Conservation (phyloP, 2,113 vertebrate genomes). For the Pelecanoides urinatrix region DNA sequence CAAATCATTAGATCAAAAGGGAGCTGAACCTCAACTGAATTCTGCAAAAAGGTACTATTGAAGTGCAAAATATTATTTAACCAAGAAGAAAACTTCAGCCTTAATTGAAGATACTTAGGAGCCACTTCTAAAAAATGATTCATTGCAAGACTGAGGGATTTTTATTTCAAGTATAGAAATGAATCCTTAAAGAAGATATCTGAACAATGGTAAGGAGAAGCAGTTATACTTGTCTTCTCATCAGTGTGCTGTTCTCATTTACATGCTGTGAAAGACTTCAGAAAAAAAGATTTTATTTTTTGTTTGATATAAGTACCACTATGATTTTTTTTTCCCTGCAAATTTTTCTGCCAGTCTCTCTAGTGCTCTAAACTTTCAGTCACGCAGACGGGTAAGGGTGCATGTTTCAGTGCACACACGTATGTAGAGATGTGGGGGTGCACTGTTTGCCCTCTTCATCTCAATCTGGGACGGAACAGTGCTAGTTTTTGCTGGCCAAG, state of each 20-base stretch:
- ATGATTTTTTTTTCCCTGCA: not conserved
- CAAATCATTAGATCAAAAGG: not conserved
- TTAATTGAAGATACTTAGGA: not conserved
- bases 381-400: not conserved
- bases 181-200: not conserved
- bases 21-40: not conserved
- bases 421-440: not conserved
- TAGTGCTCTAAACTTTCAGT: not conserved
- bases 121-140: not conserved
- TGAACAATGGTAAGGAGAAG: not conserved
- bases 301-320: not conserved
- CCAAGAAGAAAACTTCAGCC: not conserved
- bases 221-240: not conserved
- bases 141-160: not conserved
- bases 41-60: not conserved
- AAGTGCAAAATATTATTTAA: not conserved
- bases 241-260: not conserved
- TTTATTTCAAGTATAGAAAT: not conserved
- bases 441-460: not conserved
- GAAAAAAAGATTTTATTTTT: not conserved
- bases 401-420: not conserved
- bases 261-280: not conserved
- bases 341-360: not conserved
- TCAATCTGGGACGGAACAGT: not conserved
- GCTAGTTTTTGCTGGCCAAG: not conserved